These are phyloP conservation scores for Thamnophis sirtalis DNA, from an alignment of 2,113 vertebrate species.

Conservation along the genomic window DNA sequence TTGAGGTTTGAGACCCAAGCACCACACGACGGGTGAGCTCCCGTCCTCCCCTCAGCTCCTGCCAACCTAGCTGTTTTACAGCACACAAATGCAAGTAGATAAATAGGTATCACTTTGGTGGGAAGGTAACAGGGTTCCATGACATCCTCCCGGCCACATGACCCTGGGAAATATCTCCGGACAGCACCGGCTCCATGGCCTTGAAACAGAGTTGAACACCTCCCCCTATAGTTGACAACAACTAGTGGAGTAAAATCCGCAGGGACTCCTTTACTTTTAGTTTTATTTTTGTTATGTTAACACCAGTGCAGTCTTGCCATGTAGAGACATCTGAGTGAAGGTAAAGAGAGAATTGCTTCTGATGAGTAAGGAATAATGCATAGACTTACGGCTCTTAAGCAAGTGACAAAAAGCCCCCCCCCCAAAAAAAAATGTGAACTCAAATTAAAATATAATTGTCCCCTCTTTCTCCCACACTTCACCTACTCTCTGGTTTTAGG, in stretches of 20 bases:
- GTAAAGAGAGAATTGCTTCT: not conserved
- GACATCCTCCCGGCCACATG: not conserved
- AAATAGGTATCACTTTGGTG: not conserved
- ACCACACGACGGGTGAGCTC: not conserved
- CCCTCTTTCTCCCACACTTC: too few relatives aligned
- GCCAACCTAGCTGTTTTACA: not conserved
- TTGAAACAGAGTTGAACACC: not conserved
- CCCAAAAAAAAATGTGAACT: too few relatives aligned
- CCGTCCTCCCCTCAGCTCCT: not conserved
- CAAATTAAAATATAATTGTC: not conserved
- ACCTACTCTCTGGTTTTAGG: not conserved
- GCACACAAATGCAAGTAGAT: not conserved
- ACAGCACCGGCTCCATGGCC: not conserved
- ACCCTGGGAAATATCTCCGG: fast-evolving
- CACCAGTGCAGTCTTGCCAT: not conserved
- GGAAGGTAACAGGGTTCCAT: not conserved
- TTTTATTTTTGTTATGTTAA: not conserved
- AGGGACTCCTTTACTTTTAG: not conserved
- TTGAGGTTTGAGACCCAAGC: too few relatives aligned
- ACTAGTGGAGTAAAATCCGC: not conserved
- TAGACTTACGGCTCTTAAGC: not conserved
- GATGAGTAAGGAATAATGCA: too few relatives aligned
- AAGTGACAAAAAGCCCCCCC: not conserved
- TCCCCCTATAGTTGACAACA: not conserved
- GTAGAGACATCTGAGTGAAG: not conserved